Evolutionary conservation across 2,888 invertebrate genomes (phyloP).

Genomic region (Timandra comae): DNA sequence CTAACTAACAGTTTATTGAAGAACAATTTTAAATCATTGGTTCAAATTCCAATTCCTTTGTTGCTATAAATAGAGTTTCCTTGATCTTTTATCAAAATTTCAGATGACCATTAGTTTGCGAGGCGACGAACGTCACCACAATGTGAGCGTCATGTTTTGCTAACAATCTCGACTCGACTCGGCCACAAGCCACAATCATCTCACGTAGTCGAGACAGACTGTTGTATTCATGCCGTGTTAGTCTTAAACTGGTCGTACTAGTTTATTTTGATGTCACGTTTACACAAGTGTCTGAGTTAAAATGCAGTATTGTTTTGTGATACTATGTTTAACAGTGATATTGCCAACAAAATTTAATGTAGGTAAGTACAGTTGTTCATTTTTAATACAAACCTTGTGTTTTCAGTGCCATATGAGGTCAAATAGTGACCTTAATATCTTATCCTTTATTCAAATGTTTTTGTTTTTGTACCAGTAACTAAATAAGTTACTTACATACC

Average conservation of each 20-base stretch:
- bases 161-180: background rate
- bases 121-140: no score
- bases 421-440: no score
- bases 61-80: conserved; percentile 9
- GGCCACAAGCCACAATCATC: conserved; percentile 13
- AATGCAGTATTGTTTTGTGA: conserved; percentile 10
- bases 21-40: no score
- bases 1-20: no score
- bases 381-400: background rate
- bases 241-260: background rate
- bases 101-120: background rate
- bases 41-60: no score
- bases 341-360: conserved; percentile 11
- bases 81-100: conserved; percentile 14
- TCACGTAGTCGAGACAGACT: conserved; percentile 17
- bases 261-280: conserved; percentile 1
- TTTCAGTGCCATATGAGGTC: background rate
- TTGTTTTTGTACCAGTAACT: no score
- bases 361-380: conserved; percentile 17
- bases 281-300: conserved; percentile 17
- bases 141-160: background rate
- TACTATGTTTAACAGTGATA: conserved; percentile 20
- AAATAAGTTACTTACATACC: no score
- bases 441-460: no score
- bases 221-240: conserved; percentile 16